Conservation (phyloP, 64 coral and sea anemone genomes). For the Stichodactyla helianthus region DNA sequence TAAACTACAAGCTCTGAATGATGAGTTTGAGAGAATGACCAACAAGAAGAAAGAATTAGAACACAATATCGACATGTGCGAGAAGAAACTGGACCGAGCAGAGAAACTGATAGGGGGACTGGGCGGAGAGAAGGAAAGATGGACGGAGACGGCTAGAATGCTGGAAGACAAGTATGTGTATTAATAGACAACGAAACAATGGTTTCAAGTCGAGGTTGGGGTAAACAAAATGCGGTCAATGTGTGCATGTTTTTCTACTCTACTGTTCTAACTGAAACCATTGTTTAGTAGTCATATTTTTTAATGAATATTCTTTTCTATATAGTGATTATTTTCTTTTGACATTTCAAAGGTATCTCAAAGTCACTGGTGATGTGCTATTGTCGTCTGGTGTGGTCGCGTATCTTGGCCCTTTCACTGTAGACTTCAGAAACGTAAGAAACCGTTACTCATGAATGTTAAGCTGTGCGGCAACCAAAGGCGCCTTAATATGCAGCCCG, state of each 20-base stretch:
- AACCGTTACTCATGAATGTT: neutral
- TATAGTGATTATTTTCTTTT: neutral
- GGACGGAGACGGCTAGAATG: constrained; percentile 83
- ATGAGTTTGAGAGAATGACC: constrained; percentile 95
- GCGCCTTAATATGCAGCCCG: too few relatives aligned
- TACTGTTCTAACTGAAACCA: too few relatives aligned
- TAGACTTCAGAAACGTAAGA: constrained; percentile 99
- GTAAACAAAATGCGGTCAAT: too few relatives aligned
- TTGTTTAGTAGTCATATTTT: neutral
- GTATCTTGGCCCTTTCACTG: constrained; percentile 91
- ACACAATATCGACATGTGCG: constrained; percentile 88
- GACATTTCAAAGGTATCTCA: constrained; percentile 33
- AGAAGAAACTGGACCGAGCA: constrained; percentile 91
- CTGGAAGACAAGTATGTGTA: constrained; percentile 80
- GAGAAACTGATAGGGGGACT: constrained; percentile 98
- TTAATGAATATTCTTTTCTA: neutral
- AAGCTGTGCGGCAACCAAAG: neutral
- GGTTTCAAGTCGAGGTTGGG: too few relatives aligned
- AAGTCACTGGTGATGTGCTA: constrained; percentile 91
- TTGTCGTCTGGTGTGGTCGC: constrained; percentile 91
- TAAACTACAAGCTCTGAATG: constrained; percentile 97
- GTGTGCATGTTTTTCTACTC: too few relatives aligned
- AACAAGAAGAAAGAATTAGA: constrained; percentile 96
- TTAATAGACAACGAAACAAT: too few relatives aligned
- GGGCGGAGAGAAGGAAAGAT: constrained; percentile 99